Percentiles rank a stretch among this genome's conserved stretches.
Evolutionary conservation across 2,888 invertebrate genomes (phyloP).

Genomic region (Cotesia congregata): DNA sequence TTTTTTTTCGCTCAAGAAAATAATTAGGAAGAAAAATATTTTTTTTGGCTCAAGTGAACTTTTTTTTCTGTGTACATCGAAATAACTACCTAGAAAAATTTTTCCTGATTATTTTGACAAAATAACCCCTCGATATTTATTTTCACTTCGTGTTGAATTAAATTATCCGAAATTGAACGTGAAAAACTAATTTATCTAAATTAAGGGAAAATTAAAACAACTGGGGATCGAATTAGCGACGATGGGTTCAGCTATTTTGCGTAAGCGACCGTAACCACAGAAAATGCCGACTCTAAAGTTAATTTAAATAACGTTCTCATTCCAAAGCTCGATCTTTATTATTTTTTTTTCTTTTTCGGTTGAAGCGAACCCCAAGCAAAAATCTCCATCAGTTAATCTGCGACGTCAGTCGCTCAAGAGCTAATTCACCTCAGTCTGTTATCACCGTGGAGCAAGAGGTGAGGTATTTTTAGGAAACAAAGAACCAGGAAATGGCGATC

Average conservation of each 20-base stretch:
- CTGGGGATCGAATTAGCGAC: not conserved
- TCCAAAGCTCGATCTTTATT: not conserved
- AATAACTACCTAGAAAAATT: too few relatives aligned
- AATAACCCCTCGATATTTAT: not conserved
- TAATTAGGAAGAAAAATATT: too few relatives aligned
- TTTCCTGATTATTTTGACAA: not conserved
- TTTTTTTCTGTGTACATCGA: too few relatives aligned
- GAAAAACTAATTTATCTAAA: constrained; percentile 16
- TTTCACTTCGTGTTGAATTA: not conserved
- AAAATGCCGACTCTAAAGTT: not conserved
- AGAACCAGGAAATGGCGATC: constrained; percentile 35
- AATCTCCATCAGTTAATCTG: not conserved
- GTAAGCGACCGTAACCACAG: constrained; percentile 10
- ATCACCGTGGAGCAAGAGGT: not conserved
- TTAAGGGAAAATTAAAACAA: constrained; percentile 21
- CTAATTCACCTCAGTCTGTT: not conserved
- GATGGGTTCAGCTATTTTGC: not conserved
- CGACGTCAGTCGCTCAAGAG: not conserved
- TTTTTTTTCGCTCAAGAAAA: too few relatives aligned
- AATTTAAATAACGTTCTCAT: not conserved
- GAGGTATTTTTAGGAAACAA: constrained; percentile 19
- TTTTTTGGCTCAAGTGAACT: too few relatives aligned
- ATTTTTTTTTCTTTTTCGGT: not conserved
- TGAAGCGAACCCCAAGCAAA: not conserved
- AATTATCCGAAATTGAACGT: constrained; percentile 4